phyloP scores from a whole-genome alignment of 30 jellyfish, hydroid and myxozoan genomes.

The Chrysaora quinquecirrha region DNA sequence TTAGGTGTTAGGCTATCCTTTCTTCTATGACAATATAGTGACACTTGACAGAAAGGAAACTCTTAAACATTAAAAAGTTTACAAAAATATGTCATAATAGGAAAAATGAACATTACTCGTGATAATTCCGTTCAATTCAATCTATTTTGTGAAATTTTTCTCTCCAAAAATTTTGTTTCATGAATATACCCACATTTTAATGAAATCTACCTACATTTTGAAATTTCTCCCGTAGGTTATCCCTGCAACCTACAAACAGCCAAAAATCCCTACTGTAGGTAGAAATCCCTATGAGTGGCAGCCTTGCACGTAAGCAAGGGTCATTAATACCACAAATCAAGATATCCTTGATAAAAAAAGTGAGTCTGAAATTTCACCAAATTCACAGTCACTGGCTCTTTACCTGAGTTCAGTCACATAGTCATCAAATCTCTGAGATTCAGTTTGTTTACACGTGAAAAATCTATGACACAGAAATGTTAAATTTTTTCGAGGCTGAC shows the following conservation, averaged over 20 bases:
- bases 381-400: constrained; percentile 35
- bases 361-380: constrained; percentile 22
- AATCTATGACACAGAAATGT: constrained; percentile 22
- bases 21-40: too few species aligned
- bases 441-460: constrained; percentile 12
- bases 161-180: not conserved
- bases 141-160: too few species aligned
- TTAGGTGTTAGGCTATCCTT: too few species aligned
- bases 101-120: too few species aligned
- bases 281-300: too few species aligned
- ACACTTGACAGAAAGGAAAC: too few species aligned
- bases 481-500: constrained; percentile 26
- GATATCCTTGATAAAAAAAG: constrained; percentile 21
- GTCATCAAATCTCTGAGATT: constrained; percentile 28
- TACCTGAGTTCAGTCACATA: constrained; percentile 43
- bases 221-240: constrained; percentile 13
- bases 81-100: too few species aligned
- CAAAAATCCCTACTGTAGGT: too few species aligned
- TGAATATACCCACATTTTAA: constrained; percentile 2
- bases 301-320: not conserved
- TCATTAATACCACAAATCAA: constrained; percentile 12
- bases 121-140: too few species aligned
- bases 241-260: too few species aligned
- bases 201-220: constrained; percentile 1
- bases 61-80: too few species aligned